Percentiles rank a stretch among this genome's conserved stretches.
Evolutionary conservation across 2,113 vertebrate genomes (phyloP).

Genomic region (Bujurquina vittata): DNA sequence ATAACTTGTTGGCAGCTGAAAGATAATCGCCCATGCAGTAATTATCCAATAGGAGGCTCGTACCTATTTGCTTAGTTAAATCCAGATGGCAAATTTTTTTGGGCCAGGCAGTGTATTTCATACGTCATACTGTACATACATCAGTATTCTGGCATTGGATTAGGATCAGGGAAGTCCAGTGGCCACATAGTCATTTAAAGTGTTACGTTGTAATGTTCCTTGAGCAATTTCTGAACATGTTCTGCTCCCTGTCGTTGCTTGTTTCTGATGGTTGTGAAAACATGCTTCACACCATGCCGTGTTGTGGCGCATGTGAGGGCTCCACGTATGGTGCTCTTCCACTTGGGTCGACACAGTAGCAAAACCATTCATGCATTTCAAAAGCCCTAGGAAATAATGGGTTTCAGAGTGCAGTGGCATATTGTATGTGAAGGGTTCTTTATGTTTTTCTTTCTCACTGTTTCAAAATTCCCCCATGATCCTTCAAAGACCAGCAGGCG

Average conservation of each 20-base stretch:
- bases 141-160: too few relatives aligned
- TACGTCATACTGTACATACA: neutral
- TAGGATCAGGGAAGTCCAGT: too few relatives aligned
- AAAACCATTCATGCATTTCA: neutral
- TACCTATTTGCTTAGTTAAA: too few relatives aligned
- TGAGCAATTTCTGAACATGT: too few relatives aligned
- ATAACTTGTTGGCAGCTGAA: too few relatives aligned
- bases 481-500: neutral
- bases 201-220: too few relatives aligned
- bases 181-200: too few relatives aligned
- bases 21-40: too few relatives aligned
- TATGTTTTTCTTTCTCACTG: neutral
- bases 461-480: neutral
- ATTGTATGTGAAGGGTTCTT: neutral
- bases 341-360: neutral
- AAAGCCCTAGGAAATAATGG: neutral
- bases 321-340: neutral
- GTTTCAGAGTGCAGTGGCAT: neutral
- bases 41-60: too few relatives aligned
- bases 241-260: neutral
- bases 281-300: neutral
- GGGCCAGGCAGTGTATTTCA: neutral
- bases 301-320: neutral
- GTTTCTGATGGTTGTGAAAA: neutral
- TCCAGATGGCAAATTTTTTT: too few relatives aligned